Conservation (phyloP, 2,888 invertebrate species). For the Acronicta alni region DNA sequence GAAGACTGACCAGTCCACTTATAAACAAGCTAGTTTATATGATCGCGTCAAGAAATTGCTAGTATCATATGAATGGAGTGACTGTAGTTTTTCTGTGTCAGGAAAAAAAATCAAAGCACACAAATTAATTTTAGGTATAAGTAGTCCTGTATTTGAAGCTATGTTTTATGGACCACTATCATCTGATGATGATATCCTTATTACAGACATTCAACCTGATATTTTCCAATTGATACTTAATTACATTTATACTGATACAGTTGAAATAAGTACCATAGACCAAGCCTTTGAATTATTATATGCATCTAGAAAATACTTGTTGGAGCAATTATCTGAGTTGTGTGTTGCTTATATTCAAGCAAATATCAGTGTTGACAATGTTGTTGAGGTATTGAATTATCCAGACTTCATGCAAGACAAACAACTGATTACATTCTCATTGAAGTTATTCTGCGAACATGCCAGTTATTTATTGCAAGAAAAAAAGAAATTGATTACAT, state of each 20-base stretch:
- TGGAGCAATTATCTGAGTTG: slow-evolving; percentile 85
- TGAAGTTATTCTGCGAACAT: slow-evolving; percentile 89
- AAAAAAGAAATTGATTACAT: slow-evolving; percentile 84
- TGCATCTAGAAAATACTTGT: slow-evolving; percentile 91
- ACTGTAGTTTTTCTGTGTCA: slow-evolving; percentile 89
- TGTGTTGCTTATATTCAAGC: slow-evolving; percentile 88
- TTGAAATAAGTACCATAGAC: slow-evolving; percentile 86
- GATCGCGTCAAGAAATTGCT: slow-evolving; percentile 84
- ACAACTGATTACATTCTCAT: slow-evolving; percentile 83
- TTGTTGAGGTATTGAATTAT: slow-evolving; percentile 89
- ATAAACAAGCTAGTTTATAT: slow-evolving; percentile 75
- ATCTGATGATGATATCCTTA: slow-evolving; percentile 80
- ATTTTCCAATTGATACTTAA: slow-evolving; percentile 90
- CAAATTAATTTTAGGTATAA: slow-evolving; percentile 90
- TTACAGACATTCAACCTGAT: slow-evolving; percentile 90
- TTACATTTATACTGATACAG: slow-evolving; percentile 90
- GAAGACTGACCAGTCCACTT: slow-evolving; percentile 65
- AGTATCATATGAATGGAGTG: slow-evolving; percentile 88
- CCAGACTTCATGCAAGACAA: slow-evolving; percentile 90
- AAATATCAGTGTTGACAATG: slow-evolving; percentile 89
- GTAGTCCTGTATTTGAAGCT: slow-evolving; percentile 92
- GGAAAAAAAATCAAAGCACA: slow-evolving; percentile 88
- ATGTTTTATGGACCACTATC: slow-evolving; percentile 91
- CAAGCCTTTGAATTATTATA: slow-evolving; percentile 91
- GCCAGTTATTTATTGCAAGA: slow-evolving; percentile 86